phyloP scores from a whole-genome alignment of 2,113 vertebrate species.

The Mungos mungo region DNA sequence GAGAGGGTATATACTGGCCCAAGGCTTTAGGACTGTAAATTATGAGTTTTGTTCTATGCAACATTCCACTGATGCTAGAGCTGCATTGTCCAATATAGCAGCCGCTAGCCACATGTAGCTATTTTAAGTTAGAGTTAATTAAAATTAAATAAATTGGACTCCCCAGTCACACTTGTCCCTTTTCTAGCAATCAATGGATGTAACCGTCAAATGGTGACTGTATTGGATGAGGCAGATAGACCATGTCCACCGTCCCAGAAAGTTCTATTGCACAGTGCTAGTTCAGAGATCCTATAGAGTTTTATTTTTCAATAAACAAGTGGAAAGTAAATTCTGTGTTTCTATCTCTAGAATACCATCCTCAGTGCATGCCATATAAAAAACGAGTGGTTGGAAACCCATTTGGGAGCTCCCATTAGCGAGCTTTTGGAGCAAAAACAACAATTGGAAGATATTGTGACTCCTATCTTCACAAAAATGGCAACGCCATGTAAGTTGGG shows the following conservation, averaged over 20 bases:
- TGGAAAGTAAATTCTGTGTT: background rate
- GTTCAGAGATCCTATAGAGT: background rate
- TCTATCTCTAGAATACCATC: slow-evolving; percentile 78
- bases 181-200: background rate
- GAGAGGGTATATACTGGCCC: background rate
- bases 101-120: background rate
- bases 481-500: slow-evolving; percentile 78
- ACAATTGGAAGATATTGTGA: slow-evolving; percentile 81
- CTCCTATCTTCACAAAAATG: slow-evolving; percentile 83
- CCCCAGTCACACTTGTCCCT: background rate
- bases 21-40: background rate
- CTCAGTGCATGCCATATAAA: slow-evolving; percentile 78
- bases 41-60: background rate
- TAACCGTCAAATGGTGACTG: background rate
- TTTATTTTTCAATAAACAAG: slow-evolving; percentile 9
- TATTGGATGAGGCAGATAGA: background rate
- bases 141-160: background rate
- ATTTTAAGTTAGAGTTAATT: slow-evolving; percentile 11
- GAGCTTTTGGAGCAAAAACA: slow-evolving; percentile 85
- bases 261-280: background rate
- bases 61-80: background rate
- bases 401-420: slow-evolving; percentile 74
- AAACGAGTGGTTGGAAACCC: slow-evolving; percentile 85
- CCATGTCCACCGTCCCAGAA: background rate
- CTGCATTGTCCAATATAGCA: background rate